Base-by-base conservation (phyloP, 2,888 invertebrate species). In the Tetropium fuscum region DNA sequence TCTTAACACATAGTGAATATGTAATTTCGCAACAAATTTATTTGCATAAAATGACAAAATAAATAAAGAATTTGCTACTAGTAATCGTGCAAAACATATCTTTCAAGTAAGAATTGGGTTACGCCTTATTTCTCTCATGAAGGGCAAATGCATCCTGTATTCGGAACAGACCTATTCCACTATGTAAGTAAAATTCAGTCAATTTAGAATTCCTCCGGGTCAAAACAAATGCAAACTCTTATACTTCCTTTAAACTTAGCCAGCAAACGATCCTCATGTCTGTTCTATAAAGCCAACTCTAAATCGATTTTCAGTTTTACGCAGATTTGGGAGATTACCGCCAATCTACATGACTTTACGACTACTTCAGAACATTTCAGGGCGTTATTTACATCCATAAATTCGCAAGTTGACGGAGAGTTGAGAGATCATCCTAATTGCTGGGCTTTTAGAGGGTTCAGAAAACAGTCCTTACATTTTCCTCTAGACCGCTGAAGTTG, bases 341-440 rank as follows among this genome's bases (percentile, higher is more conserved):
- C 15, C 22, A 2, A 34, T 34, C 19, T 30, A 30, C 19, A 16
- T 4, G 32, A 13, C 36, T 16, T 7, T 32, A 15, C 25, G 44
- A 44, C 11, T 10, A 49, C 22, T 22, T 36, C 30, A 22, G 40
- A 38, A 38, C 40, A 40, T 48, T 30, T 48, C 48, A 22, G 32
- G 48, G 36, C 8, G 34, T 40, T 51, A 51, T 51, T 51, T 51
- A 40, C 40, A 51, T 51, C 40, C 38, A 16, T 40, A 40, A 51
- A 44, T 44, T 49, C 19, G 27, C 54, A 30, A 59, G 36, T 47
- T 49, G 54, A 48, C 53, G 49, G 44, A 44, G 43, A 53, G 53
- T 51, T 18, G 54, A 53, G 47, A 54, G 54, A 59, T 59, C 43
- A 49, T 36, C 27, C 48, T 59, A 59, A 59, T 59, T 54, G 53